Conservation (phyloP, 2,113 vertebrate species). For the Alces alces region DNA sequence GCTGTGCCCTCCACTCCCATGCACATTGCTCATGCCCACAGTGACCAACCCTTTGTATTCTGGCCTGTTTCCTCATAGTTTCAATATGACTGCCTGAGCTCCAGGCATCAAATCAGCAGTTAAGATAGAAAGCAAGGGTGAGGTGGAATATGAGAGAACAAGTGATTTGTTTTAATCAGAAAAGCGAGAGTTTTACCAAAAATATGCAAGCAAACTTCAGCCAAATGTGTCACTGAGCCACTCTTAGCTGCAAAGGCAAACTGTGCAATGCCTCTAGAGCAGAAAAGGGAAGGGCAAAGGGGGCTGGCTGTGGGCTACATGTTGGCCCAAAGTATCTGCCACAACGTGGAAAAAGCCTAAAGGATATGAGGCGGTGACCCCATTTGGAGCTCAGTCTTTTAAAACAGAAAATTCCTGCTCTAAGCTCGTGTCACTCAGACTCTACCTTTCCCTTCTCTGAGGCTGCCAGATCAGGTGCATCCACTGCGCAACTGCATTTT, state of each 20-base stretch:
- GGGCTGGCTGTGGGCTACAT: not conserved
- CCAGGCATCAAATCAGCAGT: not conserved
- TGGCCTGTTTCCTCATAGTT: not conserved
- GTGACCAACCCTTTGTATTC: not conserved
- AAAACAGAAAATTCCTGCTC: not conserved
- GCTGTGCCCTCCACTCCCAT: not conserved
- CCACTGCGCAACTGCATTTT: not conserved
- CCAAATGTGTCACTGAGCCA: not conserved
- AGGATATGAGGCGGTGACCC: not conserved
- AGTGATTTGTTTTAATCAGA: not conserved
- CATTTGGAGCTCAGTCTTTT: not conserved
- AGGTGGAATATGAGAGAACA: not conserved
- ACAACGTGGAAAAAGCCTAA: not conserved
- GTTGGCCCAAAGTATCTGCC: not conserved
- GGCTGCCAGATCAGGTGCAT: not conserved
- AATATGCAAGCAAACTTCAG: not conserved
- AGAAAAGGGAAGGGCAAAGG: not conserved
- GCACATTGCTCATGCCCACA: not conserved
- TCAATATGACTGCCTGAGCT: not conserved
- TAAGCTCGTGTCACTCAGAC: not conserved
- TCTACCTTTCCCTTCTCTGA: not conserved
- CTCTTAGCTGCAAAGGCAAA: not conserved
- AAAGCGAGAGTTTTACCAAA: not conserved
- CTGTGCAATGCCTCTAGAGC: not conserved
- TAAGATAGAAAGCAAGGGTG: not conserved